Evolutionary conservation across 2,113 vertebrate species (phyloP), one percentile per base, ranked within the genome.

Genomic region (Progne subis): DNA sequence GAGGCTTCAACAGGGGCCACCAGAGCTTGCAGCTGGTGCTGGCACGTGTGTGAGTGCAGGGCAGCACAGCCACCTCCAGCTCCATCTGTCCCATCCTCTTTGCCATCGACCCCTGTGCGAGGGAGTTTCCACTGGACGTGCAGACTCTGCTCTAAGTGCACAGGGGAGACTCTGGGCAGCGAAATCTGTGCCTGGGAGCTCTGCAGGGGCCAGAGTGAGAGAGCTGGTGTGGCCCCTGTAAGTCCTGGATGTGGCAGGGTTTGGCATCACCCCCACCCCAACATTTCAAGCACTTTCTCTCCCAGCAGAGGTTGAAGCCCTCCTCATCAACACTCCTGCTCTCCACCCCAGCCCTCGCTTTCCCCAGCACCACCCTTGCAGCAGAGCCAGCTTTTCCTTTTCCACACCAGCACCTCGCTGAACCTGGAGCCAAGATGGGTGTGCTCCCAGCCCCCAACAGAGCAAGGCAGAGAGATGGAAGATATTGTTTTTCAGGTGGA

Each of bases 401-500:
- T 29, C 65, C 67, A 82, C 39, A 56, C n/a, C 68, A 43, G 10
- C 67, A 52, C 32, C 56, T 76, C 14, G 5, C 2, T 3, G 29
- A 53, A 70, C 29, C 72, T 71, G 71, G 28, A 75, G 63, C 67
- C 69, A 63, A 78, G 81, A 65, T 0, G 26, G 65, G 74, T 77
- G 60, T n/a, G 68, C 83, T 94, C 91, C 92, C 87, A 92, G 86
- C 90, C 93, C 65, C 88, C 43, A 68, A 28, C 57, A 34, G 72
- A 34, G 18, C 49, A 25, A 93, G 53, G 57, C 79, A 92, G 55
- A 49, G 70, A 55, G 57, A 95, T 88, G 90, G 75, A 84, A 94
- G 89, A 84, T 93, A 86, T 49, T 89, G 72, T 67, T 91, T 95
- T 96, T 94, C 96, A 96, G 95, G 91, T 89, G 81, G 88, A 82